Evolutionary conservation across 2,888 invertebrate genomes (phyloP).

Genomic region (Aspidapion aeneum): DNA sequence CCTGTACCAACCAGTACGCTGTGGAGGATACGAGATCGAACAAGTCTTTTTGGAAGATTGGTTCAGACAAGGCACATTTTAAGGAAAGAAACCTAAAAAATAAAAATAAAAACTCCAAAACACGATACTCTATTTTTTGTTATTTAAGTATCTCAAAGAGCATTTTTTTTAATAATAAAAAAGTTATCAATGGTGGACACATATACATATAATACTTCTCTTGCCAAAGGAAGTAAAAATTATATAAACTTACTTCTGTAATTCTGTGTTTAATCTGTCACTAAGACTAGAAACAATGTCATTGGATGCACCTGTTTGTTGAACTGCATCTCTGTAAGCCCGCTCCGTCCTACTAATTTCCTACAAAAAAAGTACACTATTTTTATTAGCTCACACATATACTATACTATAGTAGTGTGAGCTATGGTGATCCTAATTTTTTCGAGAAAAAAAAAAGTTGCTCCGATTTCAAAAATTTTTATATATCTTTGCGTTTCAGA

Average conservation of each 20-base stretch:
- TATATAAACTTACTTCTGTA: constrained; percentile 54
- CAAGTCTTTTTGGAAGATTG: constrained; percentile 65
- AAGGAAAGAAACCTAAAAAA: constrained; percentile 63
- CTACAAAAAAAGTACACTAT: constrained; percentile 31
- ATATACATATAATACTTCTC: too few species aligned
- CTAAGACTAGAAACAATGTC: constrained; percentile 59
- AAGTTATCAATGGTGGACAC: too few species aligned
- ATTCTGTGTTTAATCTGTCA: constrained; percentile 59
- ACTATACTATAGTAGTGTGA: too few species aligned
- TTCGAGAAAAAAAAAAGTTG: too few species aligned
- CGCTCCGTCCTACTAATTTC: constrained; percentile 72
- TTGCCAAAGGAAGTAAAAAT: too few species aligned
- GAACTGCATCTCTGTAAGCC: constrained; percentile 64
- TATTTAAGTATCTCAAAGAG: too few species aligned
- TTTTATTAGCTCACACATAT: too few species aligned
- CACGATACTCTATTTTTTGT: not conserved
- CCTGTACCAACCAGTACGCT: constrained; percentile 80
- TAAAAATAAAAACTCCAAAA: constrained; percentile 1
- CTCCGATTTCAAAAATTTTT: too few species aligned
- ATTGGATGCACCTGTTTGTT: constrained; percentile 51
- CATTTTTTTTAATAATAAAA: too few species aligned
- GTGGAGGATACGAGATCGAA: constrained; percentile 78
- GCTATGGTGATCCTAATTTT: too few species aligned
- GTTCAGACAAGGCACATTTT: constrained; percentile 73
- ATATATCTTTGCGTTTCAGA: too few species aligned